phyloP scores from a whole-genome alignment of 2,797 vertebrate genomes.

The Pangasius krempfi region DNA sequence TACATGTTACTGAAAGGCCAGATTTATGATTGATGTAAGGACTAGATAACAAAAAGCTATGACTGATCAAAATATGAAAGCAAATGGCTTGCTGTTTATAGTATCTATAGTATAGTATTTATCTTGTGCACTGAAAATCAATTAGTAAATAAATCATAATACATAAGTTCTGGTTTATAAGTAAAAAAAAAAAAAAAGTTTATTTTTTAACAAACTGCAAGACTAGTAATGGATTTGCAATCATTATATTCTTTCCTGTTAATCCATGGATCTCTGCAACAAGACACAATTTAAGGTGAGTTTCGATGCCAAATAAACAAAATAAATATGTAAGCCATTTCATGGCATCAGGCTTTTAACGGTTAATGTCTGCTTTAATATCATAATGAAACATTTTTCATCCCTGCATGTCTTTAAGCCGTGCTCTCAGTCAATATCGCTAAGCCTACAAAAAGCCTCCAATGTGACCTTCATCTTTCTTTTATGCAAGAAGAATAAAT shows the following conservation, averaged over 20 bases:
- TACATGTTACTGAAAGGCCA: neutral
- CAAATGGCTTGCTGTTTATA: neutral
- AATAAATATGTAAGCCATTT: neutral
- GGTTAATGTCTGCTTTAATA: neutral
- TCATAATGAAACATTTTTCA: neutral
- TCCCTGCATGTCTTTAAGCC: neutral
- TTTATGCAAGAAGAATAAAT: neutral
- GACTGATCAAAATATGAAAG: neutral
- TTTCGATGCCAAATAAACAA: neutral
- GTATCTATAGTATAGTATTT: neutral
- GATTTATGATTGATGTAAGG: neutral
- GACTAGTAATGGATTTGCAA: neutral
- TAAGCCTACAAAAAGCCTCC: neutral
- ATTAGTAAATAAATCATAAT: neutral
- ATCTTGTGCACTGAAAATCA: neutral
- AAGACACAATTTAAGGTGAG: neutral
- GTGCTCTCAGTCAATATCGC: neutral
- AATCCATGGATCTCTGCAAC: neutral
- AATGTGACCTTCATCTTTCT: conserved; percentile 3
- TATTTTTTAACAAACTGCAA: neutral
- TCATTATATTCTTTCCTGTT: neutral
- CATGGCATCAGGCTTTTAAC: neutral
- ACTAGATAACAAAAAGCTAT: neutral
- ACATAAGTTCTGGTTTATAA: neutral
- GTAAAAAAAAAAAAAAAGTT: neutral